These are phyloP conservation scores for Ibidorhyncha struthersii DNA, from an alignment of 2,113 vertebrate genomes.

Conservation along the genomic window DNA sequence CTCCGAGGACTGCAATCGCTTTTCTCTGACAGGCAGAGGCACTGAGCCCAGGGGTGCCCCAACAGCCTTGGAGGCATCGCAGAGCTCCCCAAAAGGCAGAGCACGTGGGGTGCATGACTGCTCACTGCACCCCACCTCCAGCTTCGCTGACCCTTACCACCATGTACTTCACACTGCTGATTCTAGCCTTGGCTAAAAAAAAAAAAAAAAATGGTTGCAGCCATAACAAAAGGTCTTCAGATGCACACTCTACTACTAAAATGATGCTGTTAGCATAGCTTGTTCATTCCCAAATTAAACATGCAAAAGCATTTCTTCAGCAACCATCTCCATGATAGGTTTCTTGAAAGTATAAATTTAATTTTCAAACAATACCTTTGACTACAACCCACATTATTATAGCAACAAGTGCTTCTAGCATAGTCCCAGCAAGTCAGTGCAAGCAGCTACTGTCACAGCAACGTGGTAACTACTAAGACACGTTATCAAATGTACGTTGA, in stretches of 20 bases:
- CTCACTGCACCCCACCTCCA: not conserved
- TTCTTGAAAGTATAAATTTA: not conserved
- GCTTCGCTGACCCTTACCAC: not conserved
- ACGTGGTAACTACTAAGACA: not conserved
- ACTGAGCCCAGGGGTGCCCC: not conserved
- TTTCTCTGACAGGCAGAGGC: not conserved
- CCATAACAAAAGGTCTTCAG: not conserved
- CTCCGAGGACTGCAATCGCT: not conserved
- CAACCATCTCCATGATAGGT: not conserved
- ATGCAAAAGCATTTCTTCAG: not conserved
- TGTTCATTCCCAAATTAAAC: not conserved
- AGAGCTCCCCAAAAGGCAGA: not conserved
- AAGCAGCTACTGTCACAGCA: not conserved
- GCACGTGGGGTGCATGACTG: fast-evolving
- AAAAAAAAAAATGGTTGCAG: not conserved
- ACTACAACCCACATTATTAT: not conserved
- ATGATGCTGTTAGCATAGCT: not conserved
- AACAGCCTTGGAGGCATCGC: fast-evolving
- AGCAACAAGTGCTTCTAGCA: not conserved
- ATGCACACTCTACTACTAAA: not conserved
- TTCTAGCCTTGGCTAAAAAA: no score
- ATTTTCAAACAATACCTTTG: not conserved
- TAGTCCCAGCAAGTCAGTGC: not conserved
- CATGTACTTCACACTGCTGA: not conserved
- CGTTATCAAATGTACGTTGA: not conserved